A percentile compares a stretch with the other conserved stretches of the same genome.
phyloP scores from a whole-genome alignment of 92 coral and sea anemone species.

The Palythoa caribaeorum region DNA sequence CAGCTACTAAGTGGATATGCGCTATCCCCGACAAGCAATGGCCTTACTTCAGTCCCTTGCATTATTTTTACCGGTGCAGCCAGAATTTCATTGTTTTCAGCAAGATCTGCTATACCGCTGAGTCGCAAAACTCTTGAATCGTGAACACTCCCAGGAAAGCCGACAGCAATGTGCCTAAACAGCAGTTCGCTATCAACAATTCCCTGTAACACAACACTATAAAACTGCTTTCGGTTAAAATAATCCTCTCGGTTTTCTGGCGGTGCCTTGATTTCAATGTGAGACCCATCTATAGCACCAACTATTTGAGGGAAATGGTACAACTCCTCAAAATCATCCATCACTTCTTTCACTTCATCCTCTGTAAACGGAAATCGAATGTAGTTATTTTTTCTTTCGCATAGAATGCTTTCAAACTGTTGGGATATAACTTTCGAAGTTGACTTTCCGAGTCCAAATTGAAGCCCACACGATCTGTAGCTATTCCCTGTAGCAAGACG shows the following conservation, averaged over 20 bases:
- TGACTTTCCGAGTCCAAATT: constrained; percentile 65
- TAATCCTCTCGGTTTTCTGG: constrained; percentile 62
- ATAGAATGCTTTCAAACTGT: constrained; percentile 46
- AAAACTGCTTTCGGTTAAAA: constrained; percentile 69
- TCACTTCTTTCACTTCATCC: constrained; percentile 67
- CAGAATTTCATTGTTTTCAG: constrained; percentile 55
- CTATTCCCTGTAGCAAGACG: constrained; percentile 57
- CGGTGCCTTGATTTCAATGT: constrained; percentile 71
- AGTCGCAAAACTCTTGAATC: constrained; percentile 56
- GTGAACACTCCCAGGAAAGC: constrained; percentile 63
- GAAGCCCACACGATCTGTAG: constrained; percentile 58
- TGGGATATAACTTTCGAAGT: constrained; percentile 63
- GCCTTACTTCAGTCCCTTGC: constrained; percentile 47
- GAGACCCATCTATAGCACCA: constrained; percentile 73
- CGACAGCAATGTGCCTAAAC: constrained; percentile 57
- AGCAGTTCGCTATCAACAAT: constrained; percentile 46
- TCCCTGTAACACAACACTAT: constrained; percentile 66
- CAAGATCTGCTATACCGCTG: constrained; percentile 51
- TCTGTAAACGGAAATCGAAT: constrained; percentile 66
- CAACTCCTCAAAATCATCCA: constrained; percentile 63
- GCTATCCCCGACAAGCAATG: constrained; percentile 60
- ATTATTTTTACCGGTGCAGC: constrained; percentile 55
- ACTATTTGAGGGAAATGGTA: constrained; percentile 66
- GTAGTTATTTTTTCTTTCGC: constrained; percentile 37
- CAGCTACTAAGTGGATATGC: constrained; percentile 49